Evolutionary conservation across 2,888 invertebrate genomes (phyloP).

Genomic region (Drosophila picticornis): DNA sequence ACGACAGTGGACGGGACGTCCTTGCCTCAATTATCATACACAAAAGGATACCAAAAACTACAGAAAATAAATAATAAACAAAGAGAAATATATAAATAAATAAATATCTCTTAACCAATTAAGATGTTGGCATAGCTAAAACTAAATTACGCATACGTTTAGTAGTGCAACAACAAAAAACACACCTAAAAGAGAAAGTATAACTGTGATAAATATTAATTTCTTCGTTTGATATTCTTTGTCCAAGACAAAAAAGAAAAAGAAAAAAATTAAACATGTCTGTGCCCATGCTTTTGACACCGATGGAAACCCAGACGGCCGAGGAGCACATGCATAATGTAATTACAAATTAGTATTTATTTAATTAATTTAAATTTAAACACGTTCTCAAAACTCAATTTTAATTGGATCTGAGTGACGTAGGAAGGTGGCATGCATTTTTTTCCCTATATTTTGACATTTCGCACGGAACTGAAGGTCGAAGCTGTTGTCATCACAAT

Average conservation of each 20-base stretch:
- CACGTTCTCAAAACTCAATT: background rate
- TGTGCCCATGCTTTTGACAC: slow-evolving; percentile 77
- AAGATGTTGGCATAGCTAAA: slow-evolving; percentile 58
- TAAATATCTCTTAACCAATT: slow-evolving; percentile 1
- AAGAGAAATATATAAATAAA: slow-evolving; percentile 12
- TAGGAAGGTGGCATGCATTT: slow-evolving; percentile 18
- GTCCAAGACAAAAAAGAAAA: background rate
- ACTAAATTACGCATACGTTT: slow-evolving; percentile 60
- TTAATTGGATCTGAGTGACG: slow-evolving; percentile 13
- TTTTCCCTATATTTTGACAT: slow-evolving; percentile 50
- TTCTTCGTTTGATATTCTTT: slow-evolving; percentile 35
- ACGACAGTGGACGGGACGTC: slow-evolving; percentile 63
- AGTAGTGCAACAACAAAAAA: slow-evolving; percentile 54
- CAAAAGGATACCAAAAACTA: slow-evolving; percentile 25
- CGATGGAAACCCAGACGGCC: slow-evolving; percentile 68
- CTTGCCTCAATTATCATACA: slow-evolving; percentile 34
- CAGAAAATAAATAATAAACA: slow-evolving; percentile 14
- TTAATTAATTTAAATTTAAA: background rate
- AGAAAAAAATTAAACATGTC: slow-evolving; percentile 68
- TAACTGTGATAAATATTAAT: slow-evolving; percentile 66
- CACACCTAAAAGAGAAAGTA: slow-evolving; percentile 34
- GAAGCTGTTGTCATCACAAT: slow-evolving; percentile 36
- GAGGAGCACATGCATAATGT: slow-evolving; percentile 82
- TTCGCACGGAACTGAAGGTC: slow-evolving; percentile 56
- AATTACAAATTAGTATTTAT: slow-evolving; percentile 50